Evolutionary conservation across 2,113 vertebrate genomes (phyloP).

Genomic region (Bos taurus): ARS-UCD2.0 NC_037332.1:5584001-5584500

Average conservation of each 20-base stretch:
- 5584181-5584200: neutral
- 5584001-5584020: neutral
- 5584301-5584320: fast-evolving
- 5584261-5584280: neutral
- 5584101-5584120: neutral
- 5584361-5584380: neutral
- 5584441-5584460: neutral
- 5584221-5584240: neutral
- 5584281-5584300: neutral
- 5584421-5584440: neutral
- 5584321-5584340: neutral
- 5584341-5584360: neutral
- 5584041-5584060: neutral
- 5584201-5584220: neutral
- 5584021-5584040: neutral
- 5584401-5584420: neutral
- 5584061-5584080: neutral
- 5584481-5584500: neutral
- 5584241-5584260: neutral
- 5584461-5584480: neutral
- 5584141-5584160: neutral
- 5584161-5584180: neutral
- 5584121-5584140: neutral
- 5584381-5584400: neutral
- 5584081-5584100: neutral